phyloP scores from a whole-genome alignment of 1,140 invertebrate genomes.

The Chelonus insularis region DNA sequence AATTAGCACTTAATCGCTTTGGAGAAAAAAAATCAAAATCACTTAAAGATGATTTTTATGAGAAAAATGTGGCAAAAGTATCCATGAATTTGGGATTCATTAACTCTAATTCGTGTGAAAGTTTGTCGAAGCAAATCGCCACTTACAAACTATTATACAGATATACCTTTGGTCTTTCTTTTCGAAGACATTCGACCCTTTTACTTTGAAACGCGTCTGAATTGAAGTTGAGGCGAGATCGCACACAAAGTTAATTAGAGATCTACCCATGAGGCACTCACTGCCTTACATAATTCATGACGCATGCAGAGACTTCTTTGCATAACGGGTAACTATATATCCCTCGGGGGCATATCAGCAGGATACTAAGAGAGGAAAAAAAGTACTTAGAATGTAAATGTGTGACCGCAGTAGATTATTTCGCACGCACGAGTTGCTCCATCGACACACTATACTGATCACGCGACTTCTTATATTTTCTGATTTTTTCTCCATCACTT shows the following conservation, averaged over 20 bases:
- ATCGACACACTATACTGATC: constrained; percentile 40
- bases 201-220: constrained; percentile 27
- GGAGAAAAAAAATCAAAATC: too few relatives aligned
- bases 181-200: constrained; percentile 17
- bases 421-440: constrained; percentile 43
- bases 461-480: constrained; percentile 32
- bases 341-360: not conserved
- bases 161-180: constrained; percentile 21
- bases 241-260: constrained; percentile 45
- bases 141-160: constrained; percentile 29
- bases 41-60: too few relatives aligned
- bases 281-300: constrained; percentile 50
- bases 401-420: constrained; percentile 39
- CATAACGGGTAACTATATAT: constrained; percentile 38
- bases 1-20: too few relatives aligned
- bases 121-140: constrained; percentile 30
- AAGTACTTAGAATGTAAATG: not conserved
- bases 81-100: not conserved
- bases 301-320: constrained; percentile 37
- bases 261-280: constrained; percentile 32
- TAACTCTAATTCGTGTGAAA: not conserved
- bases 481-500: not conserved
- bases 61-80: too few relatives aligned
- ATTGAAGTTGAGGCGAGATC: constrained; percentile 12
- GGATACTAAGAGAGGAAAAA: not conserved